These are phyloP conservation scores for Spatula clypeata DNA, from an alignment of 2,797 vertebrate species.

Conservation along the genomic window DNA sequence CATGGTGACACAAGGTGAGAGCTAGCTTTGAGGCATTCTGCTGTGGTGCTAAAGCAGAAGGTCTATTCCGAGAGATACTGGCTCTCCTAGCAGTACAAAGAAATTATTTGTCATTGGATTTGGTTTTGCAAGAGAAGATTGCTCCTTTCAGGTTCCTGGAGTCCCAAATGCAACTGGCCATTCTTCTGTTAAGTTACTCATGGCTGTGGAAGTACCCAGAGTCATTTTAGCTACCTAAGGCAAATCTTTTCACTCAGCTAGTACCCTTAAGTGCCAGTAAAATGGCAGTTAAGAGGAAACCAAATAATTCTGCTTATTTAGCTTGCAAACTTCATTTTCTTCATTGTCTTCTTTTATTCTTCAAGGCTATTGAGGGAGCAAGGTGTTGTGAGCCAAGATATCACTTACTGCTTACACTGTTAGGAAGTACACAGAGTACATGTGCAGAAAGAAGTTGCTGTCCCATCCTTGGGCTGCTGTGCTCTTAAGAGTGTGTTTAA, in stretches of 20 bases:
- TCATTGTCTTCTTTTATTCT: neutral
- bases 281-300: neutral
- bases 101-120: neutral
- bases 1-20: neutral
- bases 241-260: neutral
- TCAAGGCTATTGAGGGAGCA: neutral
- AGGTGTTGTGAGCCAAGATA: neutral
- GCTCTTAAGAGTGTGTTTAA: neutral
- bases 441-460: neutral
- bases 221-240: neutral
- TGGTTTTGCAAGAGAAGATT: neutral
- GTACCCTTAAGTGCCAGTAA: neutral
- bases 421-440: neutral
- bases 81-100: neutral
- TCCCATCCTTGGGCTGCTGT: neutral
- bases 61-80: neutral
- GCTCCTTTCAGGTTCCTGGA: neutral
- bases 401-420: neutral
- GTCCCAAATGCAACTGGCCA: neutral
- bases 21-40: neutral
- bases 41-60: neutral
- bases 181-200: neutral
- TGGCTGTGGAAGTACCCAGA: fast-evolving
- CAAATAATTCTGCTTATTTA: neutral
- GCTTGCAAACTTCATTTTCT: neutral